phyloP scores from a whole-genome alignment of 1,140 invertebrate species.

The Drosophila burlai region DNA sequence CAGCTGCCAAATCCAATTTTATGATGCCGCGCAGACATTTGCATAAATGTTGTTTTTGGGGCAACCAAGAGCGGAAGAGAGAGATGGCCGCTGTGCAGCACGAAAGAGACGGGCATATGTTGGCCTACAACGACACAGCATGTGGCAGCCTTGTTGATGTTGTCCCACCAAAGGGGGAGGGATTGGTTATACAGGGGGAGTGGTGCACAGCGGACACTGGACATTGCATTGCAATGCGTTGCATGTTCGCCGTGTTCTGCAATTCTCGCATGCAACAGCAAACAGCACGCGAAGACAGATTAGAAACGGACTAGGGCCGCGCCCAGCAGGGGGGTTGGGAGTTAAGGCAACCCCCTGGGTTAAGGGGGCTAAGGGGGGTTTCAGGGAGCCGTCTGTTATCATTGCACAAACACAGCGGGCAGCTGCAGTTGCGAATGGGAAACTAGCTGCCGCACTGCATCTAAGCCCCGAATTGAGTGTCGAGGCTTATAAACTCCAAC shows the following conservation, averaged over 20 bases:
- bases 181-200: conserved; percentile 1
- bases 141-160: conserved; percentile 74
- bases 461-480: conserved; percentile 62
- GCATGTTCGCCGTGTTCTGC: conserved; percentile 76
- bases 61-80: conserved; percentile 3
- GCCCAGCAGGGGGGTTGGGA: conserved; percentile 29
- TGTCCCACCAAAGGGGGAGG: conserved; percentile 35
- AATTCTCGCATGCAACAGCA: conserved; percentile 74
- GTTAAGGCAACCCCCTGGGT: not conserved
- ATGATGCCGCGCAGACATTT: conserved; percentile 74
- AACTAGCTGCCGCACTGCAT: conserved; percentile 19
- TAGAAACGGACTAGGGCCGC: conserved; percentile 63
- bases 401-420: conserved; percentile 68
- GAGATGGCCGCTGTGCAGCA: conserved; percentile 18
- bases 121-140: conserved; percentile 58
- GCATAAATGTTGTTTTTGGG: conserved; percentile 65
- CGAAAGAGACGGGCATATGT: conserved; percentile 41
- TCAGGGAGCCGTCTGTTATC: conserved; percentile 62
- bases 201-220: conserved; percentile 22
- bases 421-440: conserved; percentile 22
- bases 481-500: conserved; percentile 3
- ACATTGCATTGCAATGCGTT: conserved; percentile 66
- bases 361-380: not conserved
- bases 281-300: conserved; percentile 82
- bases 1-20: conserved; percentile 82